Conservation (phyloP, 1,140 invertebrate genomes). For the Leptinotarsa lineolata region DNA sequence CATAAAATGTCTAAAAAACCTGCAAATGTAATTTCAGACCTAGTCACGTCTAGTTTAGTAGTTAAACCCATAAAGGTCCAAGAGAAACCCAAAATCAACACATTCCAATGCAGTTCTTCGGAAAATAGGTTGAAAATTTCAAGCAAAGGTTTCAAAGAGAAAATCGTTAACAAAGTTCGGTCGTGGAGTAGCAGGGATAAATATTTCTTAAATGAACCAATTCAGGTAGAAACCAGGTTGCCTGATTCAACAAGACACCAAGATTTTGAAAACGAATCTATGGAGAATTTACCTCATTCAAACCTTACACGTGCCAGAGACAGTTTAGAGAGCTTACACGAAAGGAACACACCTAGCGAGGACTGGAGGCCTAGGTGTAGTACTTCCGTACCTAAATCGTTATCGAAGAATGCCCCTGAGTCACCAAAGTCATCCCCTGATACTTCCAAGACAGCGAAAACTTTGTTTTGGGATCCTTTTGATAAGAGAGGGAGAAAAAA, state of each 20-base stretch:
- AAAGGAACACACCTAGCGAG: slow-evolving; percentile 30
- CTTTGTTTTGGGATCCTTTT: slow-evolving; percentile 40
- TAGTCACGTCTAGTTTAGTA: slow-evolving; percentile 16
- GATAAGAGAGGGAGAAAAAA: slow-evolving; percentile 40
- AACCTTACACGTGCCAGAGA: slow-evolving; percentile 38
- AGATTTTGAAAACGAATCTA: slow-evolving; percentile 31
- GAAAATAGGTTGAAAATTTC: slow-evolving; percentile 36
- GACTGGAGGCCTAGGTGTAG: slow-evolving; percentile 27
- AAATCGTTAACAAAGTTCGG: slow-evolving; percentile 35
- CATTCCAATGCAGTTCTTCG: slow-evolving; percentile 34
- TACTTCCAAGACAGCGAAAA: slow-evolving; percentile 36
- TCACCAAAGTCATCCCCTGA: slow-evolving; percentile 41
- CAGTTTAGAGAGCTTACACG: slow-evolving; percentile 39
- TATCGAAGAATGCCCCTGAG: slow-evolving; percentile 32
- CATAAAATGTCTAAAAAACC: slow-evolving; percentile 38
- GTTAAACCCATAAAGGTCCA: slow-evolving; percentile 22
- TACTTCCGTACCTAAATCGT: slow-evolving; percentile 23
- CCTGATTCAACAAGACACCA: slow-evolving; percentile 25
- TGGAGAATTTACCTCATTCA: slow-evolving; percentile 27
- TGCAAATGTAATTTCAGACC: slow-evolving; percentile 25
- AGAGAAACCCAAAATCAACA: slow-evolving; percentile 25
- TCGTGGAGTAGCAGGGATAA: slow-evolving; percentile 41
- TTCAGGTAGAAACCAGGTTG: slow-evolving; percentile 27
- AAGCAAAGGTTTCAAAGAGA: slow-evolving; percentile 30
- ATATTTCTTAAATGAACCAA: slow-evolving; percentile 18